phyloP scores from a whole-genome alignment of 92 coral and sea anemone genomes.

The Porites evermanni region DNA sequence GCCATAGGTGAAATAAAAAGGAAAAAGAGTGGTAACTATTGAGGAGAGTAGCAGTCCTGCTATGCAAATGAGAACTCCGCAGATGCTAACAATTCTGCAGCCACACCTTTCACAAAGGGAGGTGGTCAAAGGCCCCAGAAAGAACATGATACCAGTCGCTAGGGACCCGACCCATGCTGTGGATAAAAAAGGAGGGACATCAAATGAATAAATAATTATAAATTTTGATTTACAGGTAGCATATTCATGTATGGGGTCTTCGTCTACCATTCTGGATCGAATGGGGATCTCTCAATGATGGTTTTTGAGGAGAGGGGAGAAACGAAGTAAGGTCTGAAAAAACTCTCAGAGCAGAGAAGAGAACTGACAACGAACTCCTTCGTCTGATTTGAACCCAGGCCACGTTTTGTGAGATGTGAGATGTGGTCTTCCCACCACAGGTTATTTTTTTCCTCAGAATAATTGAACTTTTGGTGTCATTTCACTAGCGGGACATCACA shows the following conservation, averaged over 20 bases:
- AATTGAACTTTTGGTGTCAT: too few species aligned
- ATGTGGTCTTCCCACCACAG: too few species aligned
- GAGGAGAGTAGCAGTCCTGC: constrained; percentile 81
- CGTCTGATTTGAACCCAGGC: too few species aligned
- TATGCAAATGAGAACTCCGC: constrained; percentile 77
- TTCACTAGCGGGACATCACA: too few species aligned
- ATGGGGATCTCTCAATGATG: too few species aligned
- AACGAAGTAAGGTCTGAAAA: too few species aligned
- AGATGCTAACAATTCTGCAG: constrained; percentile 83
- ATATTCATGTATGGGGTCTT: background rate
- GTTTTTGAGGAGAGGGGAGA: too few species aligned
- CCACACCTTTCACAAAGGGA: constrained; percentile 89
- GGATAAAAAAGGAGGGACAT: background rate
- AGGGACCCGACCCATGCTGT: constrained; percentile 92
- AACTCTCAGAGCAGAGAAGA: too few species aligned
- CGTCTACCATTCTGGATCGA: background rate
- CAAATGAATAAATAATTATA: too few species aligned
- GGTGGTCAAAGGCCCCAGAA: constrained; percentile 86
- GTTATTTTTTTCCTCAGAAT: too few species aligned
- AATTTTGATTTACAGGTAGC: background rate
- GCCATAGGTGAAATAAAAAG: constrained; percentile 84
- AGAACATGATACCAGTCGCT: constrained; percentile 92
- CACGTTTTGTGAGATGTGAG: too few species aligned
- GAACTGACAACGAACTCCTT: too few species aligned
- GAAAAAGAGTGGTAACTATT: constrained; percentile 76